Evolutionary conservation across 2,888 invertebrate species (phyloP), one percentile per base, ranked within the genome.

Genomic region (Drosophila colorata): DNA sequence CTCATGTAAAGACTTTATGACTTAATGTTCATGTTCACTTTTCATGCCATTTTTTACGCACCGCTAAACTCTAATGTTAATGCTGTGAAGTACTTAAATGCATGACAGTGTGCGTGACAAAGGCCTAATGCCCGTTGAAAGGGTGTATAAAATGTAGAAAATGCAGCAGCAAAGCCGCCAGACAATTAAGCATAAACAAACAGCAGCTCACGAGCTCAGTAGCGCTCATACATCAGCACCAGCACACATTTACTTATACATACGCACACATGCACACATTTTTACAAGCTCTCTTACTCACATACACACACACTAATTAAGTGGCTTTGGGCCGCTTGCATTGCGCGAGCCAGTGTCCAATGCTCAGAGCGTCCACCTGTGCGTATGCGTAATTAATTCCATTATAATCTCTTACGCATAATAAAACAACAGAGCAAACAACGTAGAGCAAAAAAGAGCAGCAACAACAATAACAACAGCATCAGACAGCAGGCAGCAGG

Each of bases 321-420:
- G 78, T 78, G 82, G 68, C 64, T 65, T 59, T 64, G 55, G 56
- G 20, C 31, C 52, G 68, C 52, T 43, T 46, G 43, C 58, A 44
- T 28, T 49, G 57, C 57, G 47, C 44, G 55, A 25, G 57, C 38
- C 51, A 53, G 55, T 60, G 53, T 59, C 58, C 55, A 53, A 56
- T 60, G 51, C 56, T 58, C 53, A 49, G 47, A 52, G 43, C 52
- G 71, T 78, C 64, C 79, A 85, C 83, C 87, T 85, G 87, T 69
- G 74, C 83, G 83, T 85, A 85, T 84, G 79, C 86, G 83, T 87
- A 84, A 84, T 84, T 84, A 84, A 84, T 84, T 78, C 67, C 87
- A 76, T 82, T 87, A 81, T 84, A 84, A 84, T 84, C 83, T 85
- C 85, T 85, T 85, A 85, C 85, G 87, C 87, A 82, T 82, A 85